phyloP scores from a whole-genome alignment of 2,888 invertebrate species.

The Cenopis cana region DNA sequence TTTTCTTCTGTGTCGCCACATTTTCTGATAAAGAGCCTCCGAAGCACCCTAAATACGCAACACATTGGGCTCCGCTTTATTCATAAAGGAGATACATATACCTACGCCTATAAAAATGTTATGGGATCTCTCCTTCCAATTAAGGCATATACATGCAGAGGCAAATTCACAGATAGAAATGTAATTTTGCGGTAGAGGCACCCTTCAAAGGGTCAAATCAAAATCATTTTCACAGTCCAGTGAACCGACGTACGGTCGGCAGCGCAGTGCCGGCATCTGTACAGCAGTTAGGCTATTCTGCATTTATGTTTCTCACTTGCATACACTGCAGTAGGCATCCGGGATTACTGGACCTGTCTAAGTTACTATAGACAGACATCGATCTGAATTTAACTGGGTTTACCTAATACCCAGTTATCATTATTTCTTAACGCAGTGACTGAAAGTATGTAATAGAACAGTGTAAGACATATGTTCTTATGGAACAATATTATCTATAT shows the following conservation, averaged over 20 bases:
- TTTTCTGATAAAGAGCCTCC: slow-evolving; percentile 77
- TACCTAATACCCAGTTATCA: not conserved
- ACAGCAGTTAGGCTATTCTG: slow-evolving; percentile 34
- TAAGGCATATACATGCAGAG: slow-evolving; percentile 60
- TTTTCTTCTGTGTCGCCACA: slow-evolving; percentile 80
- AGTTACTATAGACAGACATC: not conserved
- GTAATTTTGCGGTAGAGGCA: slow-evolving; percentile 81
- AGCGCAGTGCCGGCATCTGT: slow-evolving; percentile 48
- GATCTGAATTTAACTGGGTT: not conserved
- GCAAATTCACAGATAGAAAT: slow-evolving; percentile 77
- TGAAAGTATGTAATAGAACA: not conserved
- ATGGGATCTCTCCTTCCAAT: slow-evolving; percentile 53
- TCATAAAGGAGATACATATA: slow-evolving; percentile 37
- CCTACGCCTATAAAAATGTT: slow-evolving; percentile 42
- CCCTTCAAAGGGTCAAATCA: slow-evolving; percentile 84
- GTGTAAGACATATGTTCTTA: too few species aligned
- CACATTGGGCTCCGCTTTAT: slow-evolving; percentile 46
- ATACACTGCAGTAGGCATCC: slow-evolving; percentile 27
- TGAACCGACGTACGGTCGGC: slow-evolving; percentile 70
- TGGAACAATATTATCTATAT: too few species aligned
- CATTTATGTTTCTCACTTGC: slow-evolving; percentile 38
- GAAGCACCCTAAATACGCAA: slow-evolving; percentile 61
- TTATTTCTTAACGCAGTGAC: too few species aligned
- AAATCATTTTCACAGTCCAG: slow-evolving; percentile 85
- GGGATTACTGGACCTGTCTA: slow-evolving; percentile 8